Evolutionary conservation across 2,888 invertebrate genomes (phyloP).

Genomic region (Gibbula magus): DNA sequence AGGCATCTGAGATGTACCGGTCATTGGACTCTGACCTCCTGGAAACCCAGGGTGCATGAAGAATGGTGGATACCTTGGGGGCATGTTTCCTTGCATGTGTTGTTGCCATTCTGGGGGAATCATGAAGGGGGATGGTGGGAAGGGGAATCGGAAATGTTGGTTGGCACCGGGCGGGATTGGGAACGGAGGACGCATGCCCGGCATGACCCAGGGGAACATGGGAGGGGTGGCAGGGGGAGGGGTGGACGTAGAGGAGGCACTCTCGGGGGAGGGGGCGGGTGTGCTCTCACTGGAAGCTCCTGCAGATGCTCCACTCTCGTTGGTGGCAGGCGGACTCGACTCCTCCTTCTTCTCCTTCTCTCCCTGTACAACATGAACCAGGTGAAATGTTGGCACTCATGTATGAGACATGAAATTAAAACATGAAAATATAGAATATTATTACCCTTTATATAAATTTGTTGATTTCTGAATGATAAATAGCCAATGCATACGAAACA

Average conservation of each 20-base stretch:
- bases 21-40: background rate
- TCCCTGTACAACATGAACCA: background rate
- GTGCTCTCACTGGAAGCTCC: conserved; percentile 1
- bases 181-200: background rate
- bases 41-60: background rate
- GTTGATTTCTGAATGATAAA: too few species aligned
- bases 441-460: too few species aligned
- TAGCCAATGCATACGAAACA: too few species aligned
- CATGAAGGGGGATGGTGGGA: conserved; percentile 12
- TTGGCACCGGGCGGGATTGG: background rate
- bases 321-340: background rate
- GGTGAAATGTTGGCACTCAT: too few species aligned
- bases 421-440: too few species aligned
- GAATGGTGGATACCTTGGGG: conserved; percentile 11
- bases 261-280: background rate
- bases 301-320: conserved; percentile 10
- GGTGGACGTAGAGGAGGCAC: background rate
- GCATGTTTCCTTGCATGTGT: background rate
- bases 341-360: background rate
- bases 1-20: background rate
- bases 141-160: conserved; percentile 19
- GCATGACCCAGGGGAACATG: background rate
- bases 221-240: background rate
- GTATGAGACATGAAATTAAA: too few species aligned
- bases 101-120: conserved; percentile 11